Conservation (phyloP, 2,113 vertebrate species). For the Tyto alba region DNA sequence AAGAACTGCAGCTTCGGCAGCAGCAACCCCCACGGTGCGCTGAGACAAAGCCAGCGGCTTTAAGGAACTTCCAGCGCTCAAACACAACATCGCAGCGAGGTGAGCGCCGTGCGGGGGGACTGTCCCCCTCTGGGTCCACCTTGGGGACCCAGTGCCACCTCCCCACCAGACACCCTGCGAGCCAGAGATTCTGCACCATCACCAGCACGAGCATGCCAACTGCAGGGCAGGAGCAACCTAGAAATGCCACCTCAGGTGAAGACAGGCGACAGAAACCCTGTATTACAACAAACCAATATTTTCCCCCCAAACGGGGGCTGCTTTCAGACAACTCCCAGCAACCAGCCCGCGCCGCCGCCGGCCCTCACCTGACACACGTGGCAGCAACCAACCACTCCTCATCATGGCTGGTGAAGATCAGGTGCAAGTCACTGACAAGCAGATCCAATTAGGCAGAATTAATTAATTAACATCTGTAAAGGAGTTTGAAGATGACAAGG, state of each 20-base stretch:
- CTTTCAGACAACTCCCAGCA: not conserved
- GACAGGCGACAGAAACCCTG: not conserved
- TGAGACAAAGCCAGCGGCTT: not conserved
- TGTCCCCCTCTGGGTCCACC: not conserved
- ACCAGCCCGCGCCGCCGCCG: fast-evolving
- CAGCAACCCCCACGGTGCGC: fast-evolving
- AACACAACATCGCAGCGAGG: not conserved
- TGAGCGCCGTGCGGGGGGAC: fast-evolving
- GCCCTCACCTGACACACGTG: fast-evolving
- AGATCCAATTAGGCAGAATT: not conserved
- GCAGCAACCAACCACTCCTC: not conserved
- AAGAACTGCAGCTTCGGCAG: not conserved
- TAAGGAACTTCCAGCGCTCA: not conserved
- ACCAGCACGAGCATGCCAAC: not conserved
- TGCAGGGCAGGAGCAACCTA: not conserved
- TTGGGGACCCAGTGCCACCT: fast-evolving
- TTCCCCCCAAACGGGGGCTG: not conserved
- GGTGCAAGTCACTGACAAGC: not conserved
- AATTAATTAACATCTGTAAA: not conserved
- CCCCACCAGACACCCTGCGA: fast-evolving
- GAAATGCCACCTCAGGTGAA: not conserved
- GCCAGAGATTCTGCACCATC: fast-evolving
- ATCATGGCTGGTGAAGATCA: fast-evolving
- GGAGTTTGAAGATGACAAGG: not conserved
- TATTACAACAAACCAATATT: fast-evolving